Conservation (phyloP, 2,888 invertebrate genomes). For the Atherix ibis region DNA sequence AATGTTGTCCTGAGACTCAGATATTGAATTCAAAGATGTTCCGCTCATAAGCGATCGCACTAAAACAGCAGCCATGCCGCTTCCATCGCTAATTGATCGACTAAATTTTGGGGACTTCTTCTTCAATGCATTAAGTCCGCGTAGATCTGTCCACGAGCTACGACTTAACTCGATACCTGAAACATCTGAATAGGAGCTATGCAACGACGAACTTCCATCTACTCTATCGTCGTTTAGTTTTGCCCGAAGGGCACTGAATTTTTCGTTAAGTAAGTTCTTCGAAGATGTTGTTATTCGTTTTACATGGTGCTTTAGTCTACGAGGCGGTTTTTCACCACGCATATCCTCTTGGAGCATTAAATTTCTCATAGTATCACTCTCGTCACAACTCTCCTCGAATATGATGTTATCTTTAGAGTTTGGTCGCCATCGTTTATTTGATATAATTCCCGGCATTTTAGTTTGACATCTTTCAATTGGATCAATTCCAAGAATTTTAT, state of each 20-base stretch:
- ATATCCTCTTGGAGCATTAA: conserved; percentile 43
- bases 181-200: conserved; percentile 36
- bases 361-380: conserved; percentile 28
- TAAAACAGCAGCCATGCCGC: conserved; percentile 48
- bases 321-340: conserved; percentile 34
- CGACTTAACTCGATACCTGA: conserved; percentile 22
- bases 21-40: conserved; percentile 41
- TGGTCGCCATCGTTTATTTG: conserved; percentile 15
- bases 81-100: conserved; percentile 33
- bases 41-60: conserved; percentile 47
- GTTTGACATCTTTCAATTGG: conserved; percentile 16
- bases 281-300: conserved; percentile 47
- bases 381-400: conserved; percentile 21
- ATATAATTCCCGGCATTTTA: conserved; percentile 13
- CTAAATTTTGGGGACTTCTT: conserved; percentile 22
- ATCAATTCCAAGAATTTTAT: conserved; percentile 16
- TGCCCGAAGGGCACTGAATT: conserved; percentile 42
- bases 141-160: conserved; percentile 33
- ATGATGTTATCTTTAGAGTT: conserved; percentile 12
- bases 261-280: conserved; percentile 43
- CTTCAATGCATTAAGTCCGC: conserved; percentile 23
- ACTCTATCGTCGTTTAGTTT: conserved; percentile 38
- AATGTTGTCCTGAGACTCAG: conserved; percentile 35
- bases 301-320: conserved; percentile 39
- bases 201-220: conserved; percentile 28